phyloP scores from a whole-genome alignment of 2,113 vertebrate species.

The Panurus biarmicus region DNA sequence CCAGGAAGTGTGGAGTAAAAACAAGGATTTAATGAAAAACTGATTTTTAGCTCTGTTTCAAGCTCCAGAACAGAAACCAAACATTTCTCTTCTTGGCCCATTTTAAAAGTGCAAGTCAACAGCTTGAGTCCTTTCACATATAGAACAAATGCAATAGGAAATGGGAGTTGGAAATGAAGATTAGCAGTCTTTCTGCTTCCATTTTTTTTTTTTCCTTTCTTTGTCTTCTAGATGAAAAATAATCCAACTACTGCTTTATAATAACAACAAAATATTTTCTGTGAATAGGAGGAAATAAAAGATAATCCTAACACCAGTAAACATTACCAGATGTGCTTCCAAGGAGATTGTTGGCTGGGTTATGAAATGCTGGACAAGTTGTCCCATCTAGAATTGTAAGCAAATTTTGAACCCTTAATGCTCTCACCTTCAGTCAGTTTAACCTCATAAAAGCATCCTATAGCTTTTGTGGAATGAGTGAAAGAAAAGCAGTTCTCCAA shows the following conservation, averaged over 20 bases:
- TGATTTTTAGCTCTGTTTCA: neutral
- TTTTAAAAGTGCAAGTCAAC: neutral
- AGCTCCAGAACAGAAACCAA: neutral
- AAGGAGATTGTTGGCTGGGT: neutral
- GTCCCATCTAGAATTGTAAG: neutral
- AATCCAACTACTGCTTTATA: neutral
- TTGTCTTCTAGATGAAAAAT: neutral
- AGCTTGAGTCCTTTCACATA: neutral
- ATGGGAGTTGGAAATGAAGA: neutral
- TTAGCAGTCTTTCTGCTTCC: neutral
- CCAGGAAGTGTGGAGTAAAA: neutral
- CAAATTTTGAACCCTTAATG: neutral
- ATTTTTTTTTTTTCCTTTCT: neutral
- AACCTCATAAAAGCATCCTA: neutral
- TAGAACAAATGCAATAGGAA: neutral
- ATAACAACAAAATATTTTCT: neutral
- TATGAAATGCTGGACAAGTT: neutral
- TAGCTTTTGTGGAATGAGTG: neutral
- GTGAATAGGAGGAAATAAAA: neutral
- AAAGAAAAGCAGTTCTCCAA: neutral
- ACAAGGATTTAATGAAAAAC: neutral
- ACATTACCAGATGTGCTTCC: neutral
- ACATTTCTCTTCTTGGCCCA: neutral
- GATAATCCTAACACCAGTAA: neutral
- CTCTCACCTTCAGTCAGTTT: neutral